Percentiles rank a stretch among this genome's conserved stretches.
Evolutionary conservation across 2,888 invertebrate species (phyloP).

Genomic region (Tromatobia lineatoria): DNA sequence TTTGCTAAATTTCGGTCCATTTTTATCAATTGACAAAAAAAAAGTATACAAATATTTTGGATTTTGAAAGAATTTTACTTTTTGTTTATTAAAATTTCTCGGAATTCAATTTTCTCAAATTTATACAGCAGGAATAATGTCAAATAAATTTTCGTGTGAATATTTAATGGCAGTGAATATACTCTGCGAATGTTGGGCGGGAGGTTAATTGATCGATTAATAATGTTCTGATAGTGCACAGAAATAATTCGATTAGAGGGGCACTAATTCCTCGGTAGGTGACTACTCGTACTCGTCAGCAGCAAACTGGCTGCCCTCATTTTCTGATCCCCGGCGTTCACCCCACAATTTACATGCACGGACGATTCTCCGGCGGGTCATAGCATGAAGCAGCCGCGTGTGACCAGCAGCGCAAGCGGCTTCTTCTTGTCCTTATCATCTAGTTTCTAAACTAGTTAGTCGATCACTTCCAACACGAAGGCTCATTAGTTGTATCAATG

Average conservation of each 20-base stretch:
- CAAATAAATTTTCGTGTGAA: no score
- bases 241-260: constrained; percentile 24
- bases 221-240: not conserved
- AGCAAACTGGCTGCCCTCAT: constrained; percentile 21
- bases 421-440: constrained; percentile 38
- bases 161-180: no score
- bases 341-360: constrained; percentile 29
- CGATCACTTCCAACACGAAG: constrained; percentile 21
- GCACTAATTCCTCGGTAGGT: constrained; percentile 5
- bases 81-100: no score
- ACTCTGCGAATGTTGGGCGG: no score
- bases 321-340: constrained; percentile 19
- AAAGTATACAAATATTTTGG: no score
- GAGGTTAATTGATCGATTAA: constrained; percentile 5
- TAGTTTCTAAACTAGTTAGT: constrained; percentile 49
- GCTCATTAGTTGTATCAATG: constrained; percentile 5
- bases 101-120: no score
- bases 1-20: no score
- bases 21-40: no score
- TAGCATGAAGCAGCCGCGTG: constrained; percentile 31
- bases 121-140: no score
- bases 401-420: constrained; percentile 17
- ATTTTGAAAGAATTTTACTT: no score
- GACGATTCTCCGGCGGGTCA: constrained; percentile 11
- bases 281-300: constrained; percentile 7